Evolutionary conservation across 2,888 invertebrate species (phyloP).

Genomic region (Andrena camellia): DNA sequence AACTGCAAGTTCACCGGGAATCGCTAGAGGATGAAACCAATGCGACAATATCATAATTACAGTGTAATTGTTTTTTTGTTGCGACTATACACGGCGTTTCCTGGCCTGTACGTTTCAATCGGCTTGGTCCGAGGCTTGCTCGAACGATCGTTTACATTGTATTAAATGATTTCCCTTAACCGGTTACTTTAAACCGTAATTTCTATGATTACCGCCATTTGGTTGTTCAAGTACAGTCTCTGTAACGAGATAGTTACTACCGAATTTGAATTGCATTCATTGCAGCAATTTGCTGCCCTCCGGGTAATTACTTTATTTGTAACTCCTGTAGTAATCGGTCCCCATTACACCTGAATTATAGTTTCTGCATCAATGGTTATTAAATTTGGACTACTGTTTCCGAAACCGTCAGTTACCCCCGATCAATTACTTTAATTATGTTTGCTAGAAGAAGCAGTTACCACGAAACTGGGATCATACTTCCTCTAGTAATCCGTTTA

Average conservation of each 20-base stretch:
- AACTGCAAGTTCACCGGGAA: constrained; percentile 45
- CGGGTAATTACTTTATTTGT: constrained; percentile 6
- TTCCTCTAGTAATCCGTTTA: constrained; percentile 22
- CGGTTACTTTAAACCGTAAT: neutral
- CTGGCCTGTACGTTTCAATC: neutral
- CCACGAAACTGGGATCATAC: constrained; percentile 12
- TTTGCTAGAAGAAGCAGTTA: neutral
- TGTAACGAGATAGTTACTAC: neutral
- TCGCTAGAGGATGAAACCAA: constrained; percentile 43
- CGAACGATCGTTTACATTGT: neutral
- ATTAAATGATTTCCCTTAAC: neutral
- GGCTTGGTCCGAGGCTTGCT: neutral
- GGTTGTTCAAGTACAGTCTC: neutral
- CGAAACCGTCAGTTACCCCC: neutral
- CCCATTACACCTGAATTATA: constrained; percentile 10
- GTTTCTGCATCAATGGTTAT: neutral
- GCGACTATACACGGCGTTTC: neutral
- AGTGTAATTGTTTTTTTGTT: constrained; percentile 26
- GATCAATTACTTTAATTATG: constrained; percentile 35
- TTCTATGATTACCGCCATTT: constrained; percentile 2
- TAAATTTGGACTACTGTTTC: constrained; percentile 20
- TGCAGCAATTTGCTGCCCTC: neutral
- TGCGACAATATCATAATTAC: constrained; percentile 51
- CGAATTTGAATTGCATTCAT: neutral
- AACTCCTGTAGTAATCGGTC: neutral